A percentile compares a stretch with the other conserved stretches of the same genome.
Conservation (phyloP, 2,113 vertebrate species). For the Lepus europaeus region DNA sequence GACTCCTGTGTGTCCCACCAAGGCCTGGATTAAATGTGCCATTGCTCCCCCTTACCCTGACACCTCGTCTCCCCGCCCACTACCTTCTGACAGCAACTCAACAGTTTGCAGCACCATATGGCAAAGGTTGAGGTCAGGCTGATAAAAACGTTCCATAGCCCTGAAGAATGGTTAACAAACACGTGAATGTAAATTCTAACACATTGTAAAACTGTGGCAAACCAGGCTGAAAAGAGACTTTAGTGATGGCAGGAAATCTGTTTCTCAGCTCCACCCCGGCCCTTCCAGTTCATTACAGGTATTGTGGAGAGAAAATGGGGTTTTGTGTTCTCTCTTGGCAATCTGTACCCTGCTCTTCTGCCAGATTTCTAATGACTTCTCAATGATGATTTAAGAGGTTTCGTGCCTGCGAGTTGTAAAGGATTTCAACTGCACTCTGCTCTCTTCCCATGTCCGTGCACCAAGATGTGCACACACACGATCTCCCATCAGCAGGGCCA, state of each 20-base stretch:
- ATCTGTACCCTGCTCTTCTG: constrained; percentile 90
- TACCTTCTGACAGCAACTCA: constrained; percentile 74
- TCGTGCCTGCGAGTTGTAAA: constrained; percentile 77
- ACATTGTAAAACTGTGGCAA: constrained; percentile 94
- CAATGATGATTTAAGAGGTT: constrained; percentile 92
- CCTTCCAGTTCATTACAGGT: constrained; percentile 93
- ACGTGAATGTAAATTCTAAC: constrained; percentile 94
- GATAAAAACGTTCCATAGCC: constrained; percentile 93
- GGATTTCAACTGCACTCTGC: constrained; percentile 77
- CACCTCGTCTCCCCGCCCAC: not conserved
- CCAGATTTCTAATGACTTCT: constrained; percentile 96
- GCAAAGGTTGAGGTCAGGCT: constrained; percentile 96
- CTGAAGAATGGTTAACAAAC: constrained; percentile 95
- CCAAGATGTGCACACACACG: not conserved
- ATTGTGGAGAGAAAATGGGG: constrained; percentile 91
- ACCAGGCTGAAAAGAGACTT: constrained; percentile 87
- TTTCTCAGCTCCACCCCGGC: constrained; percentile 88
- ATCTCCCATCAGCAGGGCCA: not conserved
- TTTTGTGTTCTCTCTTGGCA: constrained; percentile 89
- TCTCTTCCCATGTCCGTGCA: not conserved
- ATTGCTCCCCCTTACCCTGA: not conserved
- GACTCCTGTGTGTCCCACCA: not conserved
- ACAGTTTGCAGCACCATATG: constrained; percentile 93
- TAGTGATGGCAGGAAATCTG: constrained; percentile 89
- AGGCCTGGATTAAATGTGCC: constrained; percentile 1